A percentile compares a stretch with the other conserved stretches of the same genome.
Evolutionary conservation across 2,888 invertebrate species (phyloP).

Genomic region (Stenoptilia bipunctidactyla): DNA sequence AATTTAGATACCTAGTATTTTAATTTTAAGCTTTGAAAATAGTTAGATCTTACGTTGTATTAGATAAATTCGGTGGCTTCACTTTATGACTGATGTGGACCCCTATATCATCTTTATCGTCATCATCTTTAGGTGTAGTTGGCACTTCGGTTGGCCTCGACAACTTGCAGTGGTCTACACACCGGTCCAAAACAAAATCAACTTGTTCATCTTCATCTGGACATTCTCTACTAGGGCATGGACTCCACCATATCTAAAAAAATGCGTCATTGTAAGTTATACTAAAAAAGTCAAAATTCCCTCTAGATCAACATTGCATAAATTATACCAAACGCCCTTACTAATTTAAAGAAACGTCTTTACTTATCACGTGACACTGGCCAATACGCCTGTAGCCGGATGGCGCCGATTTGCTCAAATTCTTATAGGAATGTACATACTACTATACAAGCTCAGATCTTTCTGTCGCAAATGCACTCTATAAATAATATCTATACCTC

Average conservation of each 20-base stretch:
- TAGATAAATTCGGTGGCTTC: slow-evolving; percentile 46
- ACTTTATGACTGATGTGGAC: slow-evolving; percentile 68
- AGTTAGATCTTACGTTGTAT: slow-evolving; percentile 38
- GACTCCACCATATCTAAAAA: slow-evolving; percentile 84
- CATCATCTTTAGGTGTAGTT: slow-evolving; percentile 37
- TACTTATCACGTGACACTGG: slow-evolving; percentile 50
- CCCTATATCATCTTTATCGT: slow-evolving; percentile 62
- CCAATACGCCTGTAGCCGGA: slow-evolving; percentile 62
- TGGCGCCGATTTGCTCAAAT: slow-evolving; percentile 66
- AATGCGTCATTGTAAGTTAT: not conserved
- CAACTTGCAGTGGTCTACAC: slow-evolving; percentile 77
- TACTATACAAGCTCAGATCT: not conserved
- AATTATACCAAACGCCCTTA: slow-evolving; percentile 56
- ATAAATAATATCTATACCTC: slow-evolving; percentile 61
- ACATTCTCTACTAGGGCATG: slow-evolving; percentile 83
- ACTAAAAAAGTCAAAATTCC: not conserved
- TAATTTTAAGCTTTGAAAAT: no score
- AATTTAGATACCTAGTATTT: no score
- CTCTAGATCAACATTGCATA: slow-evolving; percentile 22
- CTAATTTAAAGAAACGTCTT: slow-evolving; percentile 44
- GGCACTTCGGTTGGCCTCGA: slow-evolving; percentile 47
- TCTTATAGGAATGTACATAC: slow-evolving; percentile 45
- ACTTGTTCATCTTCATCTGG: slow-evolving; percentile 80
- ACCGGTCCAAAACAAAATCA: slow-evolving; percentile 79
- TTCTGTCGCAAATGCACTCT: not conserved